Conservation (phyloP, 2,113 vertebrate genomes). For the Anthoscopus minutus region DNA sequence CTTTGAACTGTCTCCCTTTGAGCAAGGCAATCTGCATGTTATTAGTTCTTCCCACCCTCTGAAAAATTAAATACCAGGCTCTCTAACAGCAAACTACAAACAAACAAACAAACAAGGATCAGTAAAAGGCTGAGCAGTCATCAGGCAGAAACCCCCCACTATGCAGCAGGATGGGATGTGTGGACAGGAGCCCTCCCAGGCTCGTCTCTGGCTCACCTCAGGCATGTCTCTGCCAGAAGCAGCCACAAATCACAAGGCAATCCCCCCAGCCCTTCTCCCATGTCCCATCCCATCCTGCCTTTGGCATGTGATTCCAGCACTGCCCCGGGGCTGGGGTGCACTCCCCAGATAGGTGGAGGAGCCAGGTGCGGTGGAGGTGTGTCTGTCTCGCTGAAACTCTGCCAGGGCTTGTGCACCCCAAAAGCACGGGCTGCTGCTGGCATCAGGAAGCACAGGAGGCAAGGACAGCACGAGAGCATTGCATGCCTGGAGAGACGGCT, state of each 20-base stretch:
- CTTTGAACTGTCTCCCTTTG: background rate
- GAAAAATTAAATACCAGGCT: background rate
- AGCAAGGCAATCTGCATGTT: background rate
- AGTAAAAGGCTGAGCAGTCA: background rate
- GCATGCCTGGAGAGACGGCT: background rate
- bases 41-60: background rate
- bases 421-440: rapidly evolving
- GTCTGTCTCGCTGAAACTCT: background rate
- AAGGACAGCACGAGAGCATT: background rate
- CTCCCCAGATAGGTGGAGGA: background rate
- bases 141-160: background rate
- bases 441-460: rapidly evolving
- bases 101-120: background rate
- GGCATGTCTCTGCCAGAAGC: rapidly evolving
- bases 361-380: background rate
- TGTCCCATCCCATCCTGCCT: background rate
- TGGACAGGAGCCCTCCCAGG: background rate
- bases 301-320: background rate
- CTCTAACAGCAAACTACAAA: constrained; percentile 10
- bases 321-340: rapidly evolving
- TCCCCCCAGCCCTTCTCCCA: rapidly evolving
- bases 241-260: background rate
- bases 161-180: background rate
- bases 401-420: background rate
- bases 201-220: no score